These are phyloP conservation scores for Mionectes olivaceus DNA, from an alignment of 2,797 vertebrate genomes.

Conservation along the genomic window DNA sequence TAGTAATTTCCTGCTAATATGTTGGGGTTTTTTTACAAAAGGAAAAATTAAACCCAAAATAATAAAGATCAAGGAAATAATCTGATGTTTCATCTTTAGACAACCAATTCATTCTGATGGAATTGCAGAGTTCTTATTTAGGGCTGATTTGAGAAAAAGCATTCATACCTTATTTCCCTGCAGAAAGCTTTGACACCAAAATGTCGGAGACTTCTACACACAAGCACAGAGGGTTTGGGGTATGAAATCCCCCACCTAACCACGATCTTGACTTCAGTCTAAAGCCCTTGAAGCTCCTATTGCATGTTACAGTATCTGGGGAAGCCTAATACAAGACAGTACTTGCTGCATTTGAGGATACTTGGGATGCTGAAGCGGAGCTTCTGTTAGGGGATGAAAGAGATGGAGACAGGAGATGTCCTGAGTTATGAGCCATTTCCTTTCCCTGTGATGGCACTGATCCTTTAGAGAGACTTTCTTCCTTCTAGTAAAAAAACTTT, in stretches of 20 bases:
- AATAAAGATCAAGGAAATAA: background rate
- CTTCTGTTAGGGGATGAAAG: conserved; percentile 51
- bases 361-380: background rate
- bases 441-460: conserved; percentile 15
- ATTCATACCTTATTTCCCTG: background rate
- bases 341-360: background rate
- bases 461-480: background rate
- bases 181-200: background rate
- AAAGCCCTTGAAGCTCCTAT: background rate
- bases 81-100: background rate
- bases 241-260: background rate
- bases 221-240: background rate
- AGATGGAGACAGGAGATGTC: conserved; percentile 36
- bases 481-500: background rate
- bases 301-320: background rate
- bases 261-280: background rate
- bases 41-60: background rate
- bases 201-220: background rate
- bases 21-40: background rate
- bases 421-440: conserved; percentile 9
- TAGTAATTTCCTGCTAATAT: background rate
- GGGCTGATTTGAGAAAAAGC: background rate
- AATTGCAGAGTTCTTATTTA: background rate
- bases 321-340: background rate
- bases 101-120: background rate